Base-by-base conservation (phyloP, 2,113 vertebrate genomes). In the Diadophis punctatus region DNA sequence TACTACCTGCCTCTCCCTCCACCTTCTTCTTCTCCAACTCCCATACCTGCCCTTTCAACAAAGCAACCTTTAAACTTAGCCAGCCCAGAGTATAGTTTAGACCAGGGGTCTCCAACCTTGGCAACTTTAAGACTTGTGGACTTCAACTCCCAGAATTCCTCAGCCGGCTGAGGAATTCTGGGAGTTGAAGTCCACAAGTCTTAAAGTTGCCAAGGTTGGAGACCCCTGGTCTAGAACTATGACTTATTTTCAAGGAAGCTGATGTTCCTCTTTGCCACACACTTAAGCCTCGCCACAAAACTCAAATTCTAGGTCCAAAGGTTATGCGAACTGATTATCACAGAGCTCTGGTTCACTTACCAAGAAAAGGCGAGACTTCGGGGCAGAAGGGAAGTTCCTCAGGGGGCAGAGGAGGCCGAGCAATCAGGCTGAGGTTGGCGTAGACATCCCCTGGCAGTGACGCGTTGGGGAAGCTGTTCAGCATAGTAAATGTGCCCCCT, bases 351-450 rank as follows among this genome's bases (percentile, higher is more conserved):
- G 10, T 18, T 58, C 30, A 27, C 90, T 97, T 95, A 98, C 98
- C 96, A 53, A 98, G 93, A 0, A 97, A 90, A 14, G 98, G 98
- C 0, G 98, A 98, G 9, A 63, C 96, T 92, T 97, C 94, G 0
- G 98, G 98, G 88, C 98, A 98, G 93, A 92, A 98, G 22, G 97
- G 96, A 92, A 98, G 94, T 3, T 94, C 94, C 0, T 98, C 97
- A 9, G 93, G 94, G 16, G 93, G 94, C 90, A 58, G 89, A 1
- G 89, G 89, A 9, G 48, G 34, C 46, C 86, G 96, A 89, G 90
- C 51, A 25, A 98, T 94, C 39, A 96, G 92, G 20, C 98, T 98
- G 43, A 98, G 97, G 96, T 97, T 98, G 90, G 97, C 96, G 1
- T 98, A 98, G 0, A 98, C 96, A 1, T 98, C 98, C 1, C 96